These are phyloP conservation scores for Dendrolimus pini DNA, from an alignment of 2,888 invertebrate genomes.

Conservation along the genomic window DNA sequence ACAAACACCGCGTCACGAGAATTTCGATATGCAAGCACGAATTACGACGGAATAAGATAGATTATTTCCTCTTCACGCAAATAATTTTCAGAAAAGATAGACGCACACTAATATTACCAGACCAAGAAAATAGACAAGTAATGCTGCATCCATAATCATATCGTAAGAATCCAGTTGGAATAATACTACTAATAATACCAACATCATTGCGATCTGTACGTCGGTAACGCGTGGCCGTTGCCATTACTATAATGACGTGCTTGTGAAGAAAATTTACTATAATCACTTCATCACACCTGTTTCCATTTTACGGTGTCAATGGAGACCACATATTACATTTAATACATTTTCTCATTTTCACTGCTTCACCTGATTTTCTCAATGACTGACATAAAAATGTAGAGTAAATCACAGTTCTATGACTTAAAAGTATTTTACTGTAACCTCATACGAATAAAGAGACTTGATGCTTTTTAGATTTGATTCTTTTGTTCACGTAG, in stretches of 20 bases:
- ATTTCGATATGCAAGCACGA: no score
- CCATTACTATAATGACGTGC: conserved; percentile 54
- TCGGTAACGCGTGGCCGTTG: conserved; percentile 35
- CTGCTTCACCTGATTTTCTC: neutral
- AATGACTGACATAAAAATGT: neutral
- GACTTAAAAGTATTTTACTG: neutral
- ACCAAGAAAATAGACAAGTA: neutral
- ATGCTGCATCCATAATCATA: neutral
- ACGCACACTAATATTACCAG: neutral
- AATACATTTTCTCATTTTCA: neutral
- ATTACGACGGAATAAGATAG: no score
- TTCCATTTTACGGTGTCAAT: conserved; percentile 21
- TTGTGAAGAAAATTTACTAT: conserved; percentile 55
- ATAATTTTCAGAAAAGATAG: no score
- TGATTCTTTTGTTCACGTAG: no score
- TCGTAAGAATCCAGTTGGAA: neutral
- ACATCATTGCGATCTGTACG: neutral
- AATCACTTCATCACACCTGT: conserved; percentile 45
- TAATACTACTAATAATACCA: neutral
- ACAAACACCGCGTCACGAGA: no score
- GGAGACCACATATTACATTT: neutral
- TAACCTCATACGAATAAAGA: no score
- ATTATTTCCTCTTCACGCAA: no score
- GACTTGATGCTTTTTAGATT: no score
- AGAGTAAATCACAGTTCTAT: neutral